Evolutionary conservation across 2,797 vertebrate species (phyloP), one percentile per base, ranked within the genome.

Genomic region (Phataginus tetradactyla): DNA sequence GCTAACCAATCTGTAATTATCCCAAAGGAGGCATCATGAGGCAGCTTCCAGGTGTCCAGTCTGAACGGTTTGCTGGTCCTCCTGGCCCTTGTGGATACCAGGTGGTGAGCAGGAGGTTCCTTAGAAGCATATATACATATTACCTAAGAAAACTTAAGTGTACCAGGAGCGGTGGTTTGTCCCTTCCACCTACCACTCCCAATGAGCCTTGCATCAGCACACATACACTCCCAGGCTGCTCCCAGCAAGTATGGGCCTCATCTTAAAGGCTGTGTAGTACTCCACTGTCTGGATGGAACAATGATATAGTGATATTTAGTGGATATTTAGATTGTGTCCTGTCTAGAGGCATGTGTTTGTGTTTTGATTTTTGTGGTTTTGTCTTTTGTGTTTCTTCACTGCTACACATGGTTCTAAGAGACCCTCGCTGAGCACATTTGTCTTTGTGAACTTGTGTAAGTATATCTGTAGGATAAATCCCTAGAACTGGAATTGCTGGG

Each of bases 331-430:
- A 57, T 68, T 25, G 12, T 69, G 92, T 91, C 61, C 53, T 95
- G n/a, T 75, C 34, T 80, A 59, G 21, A 39, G 37, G 39, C 23
- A 15, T 7, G 69, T 32, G 39, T 29, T 45, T 27, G 20, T 75
- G 7, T 88, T 57, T 80, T 92, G 57, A 81, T 90, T 95, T 86
- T 85, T 91, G 34, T 92, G 49, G 45, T 86, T 86, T 91, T 86
- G 15, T 37, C 49, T 74, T 69, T 80, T 39, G 74, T 63, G 72
- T 5, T n/a, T 83, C 75, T 94, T 81, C 90, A 57, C 49, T 84
- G 37, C 42, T 87, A 17, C 55, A 51, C 29, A 15, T 55, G n/a
- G 61, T 72, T 75, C 59, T 61, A 10, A 57, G 42, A 57, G 42
- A 53, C 71, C 83, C 21, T 69, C 5, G 4, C 39, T 89, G 57